Evolutionary conservation across 2,797 vertebrate species (phyloP).

Genomic region (Ctenochaetus hawaiiensis): DNA sequence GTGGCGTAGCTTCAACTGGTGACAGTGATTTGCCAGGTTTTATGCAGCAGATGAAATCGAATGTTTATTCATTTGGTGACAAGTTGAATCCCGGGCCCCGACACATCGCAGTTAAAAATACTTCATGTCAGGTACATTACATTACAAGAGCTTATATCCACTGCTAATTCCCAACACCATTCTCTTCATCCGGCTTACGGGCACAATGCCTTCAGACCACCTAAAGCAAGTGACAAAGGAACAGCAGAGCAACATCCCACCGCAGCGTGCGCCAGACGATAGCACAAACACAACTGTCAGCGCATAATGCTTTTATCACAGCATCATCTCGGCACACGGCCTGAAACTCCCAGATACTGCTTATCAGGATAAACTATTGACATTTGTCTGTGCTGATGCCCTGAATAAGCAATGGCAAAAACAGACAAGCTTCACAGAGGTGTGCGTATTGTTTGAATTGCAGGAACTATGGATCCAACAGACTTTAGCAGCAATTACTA

Average conservation of each 20-base stretch:
- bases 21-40: slow-evolving; percentile 71
- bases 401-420: slow-evolving; percentile 69
- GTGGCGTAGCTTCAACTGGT: slow-evolving; percentile 50
- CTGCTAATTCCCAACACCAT: slow-evolving; percentile 73
- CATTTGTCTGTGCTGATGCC: slow-evolving; percentile 72
- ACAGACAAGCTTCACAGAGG: slow-evolving; percentile 27
- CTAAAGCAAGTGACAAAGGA: slow-evolving; percentile 72
- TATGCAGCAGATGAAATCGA: slow-evolving; percentile 64
- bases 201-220: slow-evolving; percentile 73
- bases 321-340: slow-evolving; percentile 74
- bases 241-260: slow-evolving; percentile 63
- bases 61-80: slow-evolving; percentile 79
- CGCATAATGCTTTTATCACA: slow-evolving; percentile 78
- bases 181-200: slow-evolving; percentile 74
- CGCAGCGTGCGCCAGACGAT: slow-evolving; percentile 47
- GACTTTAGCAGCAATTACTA: slow-evolving; percentile 10
- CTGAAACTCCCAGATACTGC: slow-evolving; percentile 77
- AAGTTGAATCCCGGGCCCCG: slow-evolving; percentile 63
- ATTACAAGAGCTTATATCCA: slow-evolving; percentile 76
- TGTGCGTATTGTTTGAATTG: slow-evolving; percentile 42
- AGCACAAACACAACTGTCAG: slow-evolving; percentile 75
- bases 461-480: slow-evolving; percentile 35
- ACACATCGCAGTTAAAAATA: slow-evolving; percentile 74
- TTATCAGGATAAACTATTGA: slow-evolving; percentile 82
- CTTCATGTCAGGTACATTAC: slow-evolving; percentile 79